A percentile compares a stretch with the other conserved stretches of the same genome.
Evolutionary conservation across 2,888 invertebrate species (phyloP).

Genomic region (Drosophila quasianomalipes): DNA sequence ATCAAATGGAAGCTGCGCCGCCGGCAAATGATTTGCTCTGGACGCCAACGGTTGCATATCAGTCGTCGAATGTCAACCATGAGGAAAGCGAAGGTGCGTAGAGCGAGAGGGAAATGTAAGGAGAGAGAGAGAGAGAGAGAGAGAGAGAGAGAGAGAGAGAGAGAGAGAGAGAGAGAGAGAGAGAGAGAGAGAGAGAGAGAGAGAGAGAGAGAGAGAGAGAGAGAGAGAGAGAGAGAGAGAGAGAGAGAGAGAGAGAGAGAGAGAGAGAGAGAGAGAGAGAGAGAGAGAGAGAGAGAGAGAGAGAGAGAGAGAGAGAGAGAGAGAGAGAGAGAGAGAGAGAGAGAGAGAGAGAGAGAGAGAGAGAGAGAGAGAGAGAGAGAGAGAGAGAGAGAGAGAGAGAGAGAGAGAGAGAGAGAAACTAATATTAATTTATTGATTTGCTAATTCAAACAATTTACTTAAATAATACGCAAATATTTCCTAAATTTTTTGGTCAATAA

Average conservation of each 20-base stretch:
- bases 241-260: too few species aligned
- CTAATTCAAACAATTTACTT: not conserved
- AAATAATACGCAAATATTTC: not conserved
- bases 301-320: too few species aligned
- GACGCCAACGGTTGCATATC: constrained; percentile 62
- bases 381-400: too few species aligned
- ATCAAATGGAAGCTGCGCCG: constrained; percentile 40
- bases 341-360: too few species aligned
- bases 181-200: not conserved
- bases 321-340: too few species aligned
- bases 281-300: not conserved
- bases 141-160: too few species aligned
- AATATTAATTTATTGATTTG: not conserved
- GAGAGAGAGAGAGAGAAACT: not conserved
- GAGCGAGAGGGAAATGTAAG: not conserved
- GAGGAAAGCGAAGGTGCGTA: constrained; percentile 81
- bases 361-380: not conserved
- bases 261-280: too few species aligned
- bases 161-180: too few species aligned
- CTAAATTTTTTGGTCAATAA: not conserved
- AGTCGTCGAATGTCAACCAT: constrained; percentile 69
- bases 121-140: too few species aligned
- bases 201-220: not conserved
- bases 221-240: not conserved
- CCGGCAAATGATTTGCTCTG: constrained; percentile 61